Evolutionary conservation across 2,797 vertebrate species (phyloP), one percentile per base, ranked within the genome.

Genomic region (Percopsis omiscomaycus): DNA sequence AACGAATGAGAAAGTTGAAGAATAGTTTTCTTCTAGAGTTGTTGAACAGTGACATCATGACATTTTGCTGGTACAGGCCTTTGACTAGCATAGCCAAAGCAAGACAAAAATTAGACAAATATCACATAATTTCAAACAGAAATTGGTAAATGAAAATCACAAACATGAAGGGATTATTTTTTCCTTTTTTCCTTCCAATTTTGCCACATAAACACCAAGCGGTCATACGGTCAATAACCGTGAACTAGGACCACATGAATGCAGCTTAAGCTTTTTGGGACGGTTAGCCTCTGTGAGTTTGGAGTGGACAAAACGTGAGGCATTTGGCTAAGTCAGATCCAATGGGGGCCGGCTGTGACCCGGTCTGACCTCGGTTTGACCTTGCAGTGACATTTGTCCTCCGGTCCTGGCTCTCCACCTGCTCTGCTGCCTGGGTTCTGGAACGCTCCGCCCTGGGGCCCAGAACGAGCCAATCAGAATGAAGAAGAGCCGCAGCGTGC

Each of bases 371-470:
- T 85, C 72, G 77, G 87, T 88, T 89, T 82, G 82, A 89, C 85
- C 88, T 89, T 86, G 84, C 77, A 73, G 85, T 88, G 84, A 90
- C 88, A 83, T 82, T 66, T 89, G 87, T 87, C 84, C 84, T 88
- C 90, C 86, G 87, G 90, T 89, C 90, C 91, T 92, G 91, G 91
- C 91, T 90, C 89, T 92, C 87, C 91, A 92, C 74, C 83, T 92
- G 84, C 89, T 92, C 80, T 92, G 91, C 84, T 92, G 91, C 84
- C 85, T 92, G 89, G 91, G 91, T 91, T 92, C 91, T 63, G 89
- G 88, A 90, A 88, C 89, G 75, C 87, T 91, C 88, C 88, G 91
- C 83, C 88, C 91, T 79, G 88, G 89, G 84, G 88, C 87, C 84
- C 90, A 91, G 89, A 90, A 91, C 89, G 88, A 92, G 84, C 88